Conservation (phyloP, 2,797 vertebrate species). For the Falco columbarius region DNA sequence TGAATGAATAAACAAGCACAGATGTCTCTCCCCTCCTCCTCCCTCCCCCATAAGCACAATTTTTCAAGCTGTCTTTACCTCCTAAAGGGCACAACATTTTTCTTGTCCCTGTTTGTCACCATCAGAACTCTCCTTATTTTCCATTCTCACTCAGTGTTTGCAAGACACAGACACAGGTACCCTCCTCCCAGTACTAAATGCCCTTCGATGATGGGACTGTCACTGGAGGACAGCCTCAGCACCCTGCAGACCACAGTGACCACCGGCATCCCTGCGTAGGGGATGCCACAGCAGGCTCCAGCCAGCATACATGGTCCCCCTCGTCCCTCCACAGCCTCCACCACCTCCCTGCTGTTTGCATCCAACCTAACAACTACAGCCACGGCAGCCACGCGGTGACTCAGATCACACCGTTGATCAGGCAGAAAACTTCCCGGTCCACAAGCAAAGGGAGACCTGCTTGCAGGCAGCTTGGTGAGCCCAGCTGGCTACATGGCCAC, state of each 20-base stretch:
- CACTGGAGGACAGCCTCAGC: not conserved
- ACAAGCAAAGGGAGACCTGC: not conserved
- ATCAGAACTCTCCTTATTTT: not conserved
- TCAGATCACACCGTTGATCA: accelerated
- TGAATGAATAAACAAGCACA: constrained; percentile 32
- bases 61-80: constrained; percentile 23
- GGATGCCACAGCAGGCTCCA: not conserved
- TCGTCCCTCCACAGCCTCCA: accelerated
- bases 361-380: not conserved
- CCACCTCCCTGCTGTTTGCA: not conserved
- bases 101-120: not conserved
- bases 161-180: not conserved
- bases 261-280: not conserved
- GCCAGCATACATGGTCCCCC: not conserved
- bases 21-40: not conserved
- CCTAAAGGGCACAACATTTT: not conserved
- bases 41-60: not conserved
- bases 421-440: not conserved
- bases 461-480: accelerated
- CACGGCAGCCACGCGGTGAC: accelerated
- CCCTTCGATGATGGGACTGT: not conserved
- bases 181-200: not conserved
- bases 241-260: accelerated
- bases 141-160: not conserved
- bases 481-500: not conserved